These are phyloP conservation scores for Lasioglossum malachurum DNA, from an alignment of 2,888 invertebrate species.

Conservation along the genomic window DNA sequence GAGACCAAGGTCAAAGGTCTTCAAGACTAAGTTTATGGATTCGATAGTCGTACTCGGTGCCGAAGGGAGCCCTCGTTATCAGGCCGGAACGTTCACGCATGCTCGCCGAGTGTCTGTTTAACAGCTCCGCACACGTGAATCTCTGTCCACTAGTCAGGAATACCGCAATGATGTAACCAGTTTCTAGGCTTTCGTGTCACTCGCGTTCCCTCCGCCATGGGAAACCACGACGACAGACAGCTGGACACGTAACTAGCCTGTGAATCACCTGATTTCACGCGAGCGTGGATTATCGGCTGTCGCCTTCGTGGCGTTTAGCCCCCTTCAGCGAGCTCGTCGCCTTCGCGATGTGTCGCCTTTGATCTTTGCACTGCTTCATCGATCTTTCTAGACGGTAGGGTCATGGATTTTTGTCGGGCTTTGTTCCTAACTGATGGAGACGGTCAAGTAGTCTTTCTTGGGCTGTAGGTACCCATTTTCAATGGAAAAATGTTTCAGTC, in stretches of 20 bases:
- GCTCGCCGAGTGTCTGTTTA: conserved; percentile 16
- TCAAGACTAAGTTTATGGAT: not conserved
- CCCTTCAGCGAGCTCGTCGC: not conserved
- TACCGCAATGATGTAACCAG: conserved; percentile 69
- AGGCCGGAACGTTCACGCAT: conserved; percentile 15
- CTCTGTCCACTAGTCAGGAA: conserved; percentile 59
- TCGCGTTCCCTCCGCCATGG: conserved; percentile 60
- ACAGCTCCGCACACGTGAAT: conserved; percentile 52
- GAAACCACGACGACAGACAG: conserved; percentile 56
- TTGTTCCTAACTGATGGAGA: not conserved
- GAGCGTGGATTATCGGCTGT: conserved; percentile 48
- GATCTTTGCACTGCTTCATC: not conserved
- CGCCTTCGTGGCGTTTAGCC: conserved; percentile 15
- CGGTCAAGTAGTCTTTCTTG: not conserved
- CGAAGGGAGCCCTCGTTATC: conserved; percentile 7
- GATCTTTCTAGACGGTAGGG: not conserved
- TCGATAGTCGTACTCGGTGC: not conserved
- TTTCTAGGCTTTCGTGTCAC: conserved; percentile 73
- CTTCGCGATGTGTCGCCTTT: not conserved
- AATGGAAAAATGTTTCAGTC: no score
- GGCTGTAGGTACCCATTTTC: no score
- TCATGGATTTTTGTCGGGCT: not conserved
- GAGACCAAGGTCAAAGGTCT: not conserved
- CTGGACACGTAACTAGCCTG: conserved; percentile 44
- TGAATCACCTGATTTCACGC: conserved; percentile 68